These are phyloP conservation scores for Tokudaia muenninki DNA, from an alignment of 2,797 vertebrate genomes.

Conservation along the genomic window DNA sequence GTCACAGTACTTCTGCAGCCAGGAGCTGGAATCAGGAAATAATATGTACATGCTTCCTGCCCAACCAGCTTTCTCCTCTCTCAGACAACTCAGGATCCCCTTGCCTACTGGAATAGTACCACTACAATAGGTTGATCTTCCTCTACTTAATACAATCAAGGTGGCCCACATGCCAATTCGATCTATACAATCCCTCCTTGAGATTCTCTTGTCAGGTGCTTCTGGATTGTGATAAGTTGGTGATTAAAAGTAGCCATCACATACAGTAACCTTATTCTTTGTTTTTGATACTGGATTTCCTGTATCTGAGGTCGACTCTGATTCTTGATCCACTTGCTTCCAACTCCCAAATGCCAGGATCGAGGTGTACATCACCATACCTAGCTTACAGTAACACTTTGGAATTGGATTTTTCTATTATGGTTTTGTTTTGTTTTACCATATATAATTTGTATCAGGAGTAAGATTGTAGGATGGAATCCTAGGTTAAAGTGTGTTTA, in stretches of 20 bases:
- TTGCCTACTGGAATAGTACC: neutral
- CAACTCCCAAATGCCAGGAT: neutral
- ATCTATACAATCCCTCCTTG: neutral
- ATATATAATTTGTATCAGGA: neutral
- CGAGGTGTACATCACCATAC: neutral
- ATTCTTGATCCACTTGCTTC: neutral
- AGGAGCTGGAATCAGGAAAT: neutral
- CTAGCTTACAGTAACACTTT: neutral
- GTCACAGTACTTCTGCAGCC: neutral
- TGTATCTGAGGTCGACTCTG: neutral
- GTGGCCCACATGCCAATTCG: neutral
- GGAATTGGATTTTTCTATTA: constrained; percentile 23
- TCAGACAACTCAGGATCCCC: neutral
- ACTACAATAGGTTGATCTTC: neutral
- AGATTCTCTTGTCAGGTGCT: neutral
- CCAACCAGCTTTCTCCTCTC: neutral
- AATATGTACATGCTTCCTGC: neutral
- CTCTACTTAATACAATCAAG: neutral
- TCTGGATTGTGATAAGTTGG: neutral
- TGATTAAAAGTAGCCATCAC: neutral
- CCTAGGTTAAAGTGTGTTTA: constrained; percentile 32
- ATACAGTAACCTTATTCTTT: neutral
- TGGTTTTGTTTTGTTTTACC: constrained; percentile 16
- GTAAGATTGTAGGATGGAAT: neutral
- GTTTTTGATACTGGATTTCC: neutral